These are phyloP conservation scores for Calidris pugnax DNA, from an alignment of 2,113 vertebrate species.

Conservation along the genomic window DNA sequence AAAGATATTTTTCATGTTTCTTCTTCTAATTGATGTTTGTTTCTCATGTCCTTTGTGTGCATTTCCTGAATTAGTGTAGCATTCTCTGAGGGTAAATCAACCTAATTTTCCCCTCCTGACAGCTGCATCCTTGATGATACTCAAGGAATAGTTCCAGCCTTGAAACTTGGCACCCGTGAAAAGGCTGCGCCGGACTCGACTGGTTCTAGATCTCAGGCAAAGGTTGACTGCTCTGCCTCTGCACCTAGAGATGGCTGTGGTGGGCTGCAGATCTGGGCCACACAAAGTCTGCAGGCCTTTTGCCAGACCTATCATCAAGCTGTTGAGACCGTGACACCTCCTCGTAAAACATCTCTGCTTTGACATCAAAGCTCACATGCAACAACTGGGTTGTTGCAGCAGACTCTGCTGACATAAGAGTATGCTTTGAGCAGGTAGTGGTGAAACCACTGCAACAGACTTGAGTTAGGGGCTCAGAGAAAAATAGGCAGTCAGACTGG, in stretches of 20 bases:
- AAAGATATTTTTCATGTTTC: conserved; percentile 12
- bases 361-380: background rate
- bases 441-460: background rate
- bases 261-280: background rate
- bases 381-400: fast-evolving
- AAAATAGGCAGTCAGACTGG: background rate
- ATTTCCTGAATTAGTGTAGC: conserved; percentile 47
- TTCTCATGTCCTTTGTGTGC: conserved; percentile 31
- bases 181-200: background rate
- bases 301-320: background rate
- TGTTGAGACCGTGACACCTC: background rate
- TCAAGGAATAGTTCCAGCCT: background rate
- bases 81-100: conserved; percentile 19
- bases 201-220: background rate
- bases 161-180: background rate
- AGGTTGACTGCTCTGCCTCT: fast-evolving
- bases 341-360: background rate
- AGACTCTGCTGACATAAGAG: fast-evolving
- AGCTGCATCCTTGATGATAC: conserved; percentile 8
- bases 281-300: background rate
- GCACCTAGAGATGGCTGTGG: too few species aligned
- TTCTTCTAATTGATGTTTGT: conserved; percentile 51
- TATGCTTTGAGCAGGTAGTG: background rate
- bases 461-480: background rate
- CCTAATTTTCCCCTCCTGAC: conserved; percentile 19